Evolutionary conservation across 2,797 vertebrate species (phyloP), one percentile per base, ranked within the genome.

Genomic region (Sternarchorhynchus goeldii): DNA sequence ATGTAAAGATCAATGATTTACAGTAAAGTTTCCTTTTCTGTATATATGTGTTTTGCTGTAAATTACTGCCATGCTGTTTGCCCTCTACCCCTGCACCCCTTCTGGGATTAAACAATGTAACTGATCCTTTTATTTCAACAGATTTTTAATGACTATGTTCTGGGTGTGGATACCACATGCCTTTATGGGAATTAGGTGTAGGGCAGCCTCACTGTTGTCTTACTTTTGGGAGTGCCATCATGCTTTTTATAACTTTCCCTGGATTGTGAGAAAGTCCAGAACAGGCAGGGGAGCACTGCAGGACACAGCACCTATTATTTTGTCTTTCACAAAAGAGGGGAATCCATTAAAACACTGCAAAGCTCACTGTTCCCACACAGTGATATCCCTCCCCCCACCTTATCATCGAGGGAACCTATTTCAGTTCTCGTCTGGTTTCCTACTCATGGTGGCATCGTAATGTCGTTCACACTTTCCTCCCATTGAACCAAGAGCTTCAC

Each of bases 231-330:
- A 58, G 7, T 18, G 17, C 41, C 29, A 5, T 65, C 59, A 55
- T 55, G n/a, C n/a, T 34, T 67, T 74, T 50, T 59, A 69, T 76
- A 76, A 55, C 16, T 63, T 32, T 1, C 64, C 3, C 64, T 39
- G 32, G 32, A 72, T 72, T 57, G 69, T 72, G 69, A 58, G 55
- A 72, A 25, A 58, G 50, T 55, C 20, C 50, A 34, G 68, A 81
- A 69, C 31, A 80, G 86, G 69, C 79, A 5, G 73, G 86, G 87
- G 86, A 90, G 82, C 66, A 80, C 85, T 84, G 86, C 59, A 69
- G 84, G 84, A 88, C 84, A 88, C 85, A 87, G 88, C 88, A 87
- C 87, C 86, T 83, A 82, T 87, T 87, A 31, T 79, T 77, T 36
- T n/a, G 71, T 86, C 84, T 83, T 82, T 75, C 73, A 73, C 83